Conservation (phyloP, 2,113 vertebrate genomes). For the Nyctereutes procyonoides region DNA sequence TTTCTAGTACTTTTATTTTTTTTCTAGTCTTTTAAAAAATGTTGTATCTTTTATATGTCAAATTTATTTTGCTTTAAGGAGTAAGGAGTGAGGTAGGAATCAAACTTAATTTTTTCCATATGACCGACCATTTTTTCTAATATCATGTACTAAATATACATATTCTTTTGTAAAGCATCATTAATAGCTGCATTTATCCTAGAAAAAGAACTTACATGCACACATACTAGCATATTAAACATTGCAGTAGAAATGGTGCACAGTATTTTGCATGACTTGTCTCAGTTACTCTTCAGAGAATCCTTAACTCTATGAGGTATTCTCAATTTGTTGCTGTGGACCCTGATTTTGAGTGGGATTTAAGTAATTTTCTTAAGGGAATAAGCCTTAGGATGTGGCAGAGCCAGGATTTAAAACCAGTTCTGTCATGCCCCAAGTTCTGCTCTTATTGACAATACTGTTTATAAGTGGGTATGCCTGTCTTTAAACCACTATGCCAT, state of each 20-base stretch:
- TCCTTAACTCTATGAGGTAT: background rate
- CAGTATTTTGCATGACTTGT: background rate
- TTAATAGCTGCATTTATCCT: background rate
- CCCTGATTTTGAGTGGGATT: background rate
- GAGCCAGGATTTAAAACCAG: background rate
- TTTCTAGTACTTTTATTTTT: background rate
- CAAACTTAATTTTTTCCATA: background rate
- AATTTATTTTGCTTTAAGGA: background rate
- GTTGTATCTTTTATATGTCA: background rate
- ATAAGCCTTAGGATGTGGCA: background rate
- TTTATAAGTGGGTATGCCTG: background rate
- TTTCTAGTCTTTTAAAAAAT: background rate
- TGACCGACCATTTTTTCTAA: background rate
- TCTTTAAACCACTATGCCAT: background rate
- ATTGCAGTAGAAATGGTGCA: background rate
- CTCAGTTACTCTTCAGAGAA: background rate
- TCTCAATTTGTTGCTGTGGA: background rate
- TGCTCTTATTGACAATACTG: background rate
- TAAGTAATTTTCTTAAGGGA: background rate
- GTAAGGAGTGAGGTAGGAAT: background rate
- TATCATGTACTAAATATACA: background rate
- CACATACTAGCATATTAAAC: background rate
- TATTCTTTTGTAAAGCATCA: background rate
- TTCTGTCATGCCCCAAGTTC: background rate
- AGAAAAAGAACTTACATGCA: background rate